Evolutionary conservation across 2,113 vertebrate genomes (phyloP).

Genomic region (Motacilla alba): DNA sequence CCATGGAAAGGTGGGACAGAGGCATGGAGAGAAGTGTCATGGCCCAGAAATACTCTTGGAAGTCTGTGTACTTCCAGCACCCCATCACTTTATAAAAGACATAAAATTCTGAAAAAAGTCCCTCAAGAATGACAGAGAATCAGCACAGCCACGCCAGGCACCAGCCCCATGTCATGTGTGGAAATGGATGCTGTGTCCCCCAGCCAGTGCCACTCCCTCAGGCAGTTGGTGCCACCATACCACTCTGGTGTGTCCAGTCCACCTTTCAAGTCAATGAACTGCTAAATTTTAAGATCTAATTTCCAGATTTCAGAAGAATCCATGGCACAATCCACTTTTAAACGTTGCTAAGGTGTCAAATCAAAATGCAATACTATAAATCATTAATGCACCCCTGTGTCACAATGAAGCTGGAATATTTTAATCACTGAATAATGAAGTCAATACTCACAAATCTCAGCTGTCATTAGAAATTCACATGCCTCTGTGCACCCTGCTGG

Average conservation of each 20-base stretch:
- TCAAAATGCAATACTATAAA: neutral
- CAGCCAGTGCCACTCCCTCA: fast-evolving
- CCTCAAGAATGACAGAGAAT: neutral
- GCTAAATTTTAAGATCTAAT: neutral
- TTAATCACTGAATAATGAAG: conserved; percentile 45
- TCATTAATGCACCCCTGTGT: conserved; percentile 12
- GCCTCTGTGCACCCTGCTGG: neutral
- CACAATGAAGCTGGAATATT: neutral
- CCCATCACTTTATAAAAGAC: neutral
- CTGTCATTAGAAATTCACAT: neutral
- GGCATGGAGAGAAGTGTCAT: fast-evolving
- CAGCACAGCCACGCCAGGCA: neutral
- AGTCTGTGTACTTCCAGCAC: neutral
- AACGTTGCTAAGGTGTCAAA: neutral
- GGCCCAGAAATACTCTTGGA: neutral
- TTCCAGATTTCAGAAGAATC: neutral
- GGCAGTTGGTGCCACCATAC: fast-evolving
- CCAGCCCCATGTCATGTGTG: neutral
- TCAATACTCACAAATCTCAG: neutral
- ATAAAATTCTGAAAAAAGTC: neutral
- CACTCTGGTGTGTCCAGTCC: fast-evolving
- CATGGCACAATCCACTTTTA: neutral
- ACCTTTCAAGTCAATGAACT: neutral
- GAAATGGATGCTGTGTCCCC: neutral
- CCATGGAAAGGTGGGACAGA: fast-evolving